These are phyloP conservation scores for Aix galericulata DNA, from an alignment of 2,113 vertebrate genomes.

Conservation along the genomic window DNA sequence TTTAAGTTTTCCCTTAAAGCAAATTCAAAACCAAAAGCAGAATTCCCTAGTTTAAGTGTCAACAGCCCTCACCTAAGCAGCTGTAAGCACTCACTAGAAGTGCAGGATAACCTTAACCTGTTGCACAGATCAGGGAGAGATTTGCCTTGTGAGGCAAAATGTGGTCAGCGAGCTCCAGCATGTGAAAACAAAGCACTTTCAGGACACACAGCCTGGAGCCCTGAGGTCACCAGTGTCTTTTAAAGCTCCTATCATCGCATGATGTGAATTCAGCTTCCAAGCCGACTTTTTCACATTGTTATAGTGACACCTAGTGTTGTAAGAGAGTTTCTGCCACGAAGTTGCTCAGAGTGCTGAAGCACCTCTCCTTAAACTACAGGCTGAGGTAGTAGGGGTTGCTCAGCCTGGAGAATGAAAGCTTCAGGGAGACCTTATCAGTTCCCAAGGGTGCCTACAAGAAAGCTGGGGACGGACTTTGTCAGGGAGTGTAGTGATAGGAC, in stretches of 20 bases:
- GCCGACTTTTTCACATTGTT: neutral
- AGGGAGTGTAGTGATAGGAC: no score
- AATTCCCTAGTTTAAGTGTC: neutral
- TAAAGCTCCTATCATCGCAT: fast-evolving
- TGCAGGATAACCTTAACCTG: neutral
- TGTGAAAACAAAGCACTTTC: neutral
- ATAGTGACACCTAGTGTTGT: constrained; percentile 56
- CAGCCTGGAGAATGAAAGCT: no score
- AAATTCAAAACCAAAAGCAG: neutral
- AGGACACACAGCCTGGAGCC: fast-evolving
- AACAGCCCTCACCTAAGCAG: neutral
- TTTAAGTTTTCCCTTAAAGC: neutral
- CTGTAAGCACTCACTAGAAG: neutral
- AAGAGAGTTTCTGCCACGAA: neutral
- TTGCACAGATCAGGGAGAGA: fast-evolving
- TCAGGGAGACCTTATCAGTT: no score
- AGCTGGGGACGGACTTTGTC: no score
- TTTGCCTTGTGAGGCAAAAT: no score
- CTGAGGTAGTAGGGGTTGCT: no score
- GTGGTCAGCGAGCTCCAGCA: fast-evolving
- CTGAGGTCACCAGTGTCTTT: neutral
- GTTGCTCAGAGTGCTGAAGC: no score
- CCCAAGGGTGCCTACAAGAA: no score
- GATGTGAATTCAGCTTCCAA: fast-evolving
- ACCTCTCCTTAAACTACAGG: no score